Evolutionary conservation across 1,140 invertebrate species (phyloP).

Genomic region (Plutomurus gul): DNA sequence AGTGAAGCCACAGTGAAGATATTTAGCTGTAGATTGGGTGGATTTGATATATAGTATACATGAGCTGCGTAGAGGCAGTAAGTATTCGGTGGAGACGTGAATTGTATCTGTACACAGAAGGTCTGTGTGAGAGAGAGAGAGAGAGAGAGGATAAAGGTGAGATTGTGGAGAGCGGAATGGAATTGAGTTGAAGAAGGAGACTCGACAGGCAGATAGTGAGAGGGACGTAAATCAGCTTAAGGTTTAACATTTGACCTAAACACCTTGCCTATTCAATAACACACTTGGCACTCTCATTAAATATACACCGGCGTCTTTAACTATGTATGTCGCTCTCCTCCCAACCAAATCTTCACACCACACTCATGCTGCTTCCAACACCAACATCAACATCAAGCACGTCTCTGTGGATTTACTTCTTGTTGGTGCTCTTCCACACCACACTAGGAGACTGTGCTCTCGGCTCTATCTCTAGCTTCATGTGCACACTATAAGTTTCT

Average conservation of each 20-base stretch:
- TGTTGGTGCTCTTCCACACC: background rate
- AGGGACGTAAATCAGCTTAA: conserved; percentile 50
- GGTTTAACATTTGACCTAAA: conserved; percentile 51
- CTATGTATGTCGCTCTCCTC: conserved; percentile 48
- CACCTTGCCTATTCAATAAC: conserved; percentile 50
- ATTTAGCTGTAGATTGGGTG: no score
- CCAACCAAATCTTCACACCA: conserved; percentile 39
- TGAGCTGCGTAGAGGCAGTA: no score
- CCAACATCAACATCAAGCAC: conserved; percentile 19
- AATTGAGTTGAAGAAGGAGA: background rate
- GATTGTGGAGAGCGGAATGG: background rate
- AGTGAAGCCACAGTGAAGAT: no score
- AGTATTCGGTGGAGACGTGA: no score
- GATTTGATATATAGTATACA: no score
- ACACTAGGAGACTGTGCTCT: no score
- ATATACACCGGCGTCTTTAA: conserved; percentile 34
- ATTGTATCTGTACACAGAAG: no score
- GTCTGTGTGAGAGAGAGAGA: background rate
- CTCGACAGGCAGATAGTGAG: conserved; percentile 23
- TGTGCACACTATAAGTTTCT: no score
- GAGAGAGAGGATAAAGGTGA: background rate
- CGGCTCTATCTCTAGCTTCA: no score
- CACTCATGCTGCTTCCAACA: conserved; percentile 7
- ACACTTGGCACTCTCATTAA: conserved; percentile 50
- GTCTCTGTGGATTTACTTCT: conserved; percentile 9